Evolutionary conservation across 30 jellyfish, hydroid and myxozoan genomes (phyloP).

Genomic region (Pelagia noctiluca): DNA sequence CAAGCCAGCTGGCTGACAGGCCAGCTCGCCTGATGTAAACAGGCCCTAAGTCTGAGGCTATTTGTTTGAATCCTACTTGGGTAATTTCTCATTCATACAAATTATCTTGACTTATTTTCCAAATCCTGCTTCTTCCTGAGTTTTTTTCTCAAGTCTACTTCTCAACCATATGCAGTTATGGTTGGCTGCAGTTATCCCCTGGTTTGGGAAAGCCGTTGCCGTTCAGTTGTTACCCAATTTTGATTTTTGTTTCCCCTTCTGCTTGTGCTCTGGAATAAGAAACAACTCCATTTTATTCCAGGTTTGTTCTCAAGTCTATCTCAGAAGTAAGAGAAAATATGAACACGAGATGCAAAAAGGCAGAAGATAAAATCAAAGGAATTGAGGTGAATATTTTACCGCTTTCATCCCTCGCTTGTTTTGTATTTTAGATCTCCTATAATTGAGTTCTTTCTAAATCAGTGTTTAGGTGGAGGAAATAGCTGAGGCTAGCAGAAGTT

Average conservation of each 20-base stretch:
- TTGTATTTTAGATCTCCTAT: too few relatives aligned
- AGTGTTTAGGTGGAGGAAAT: background rate
- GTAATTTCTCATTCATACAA: too few relatives aligned
- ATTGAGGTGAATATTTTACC: conserved; percentile 57
- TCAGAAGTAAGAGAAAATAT: conserved; percentile 60
- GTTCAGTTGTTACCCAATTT: too few relatives aligned
- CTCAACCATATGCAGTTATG: background rate
- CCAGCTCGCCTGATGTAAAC: too few relatives aligned
- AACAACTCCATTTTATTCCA: conserved; percentile 3
- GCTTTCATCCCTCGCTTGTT: background rate
- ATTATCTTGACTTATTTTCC: too few relatives aligned
- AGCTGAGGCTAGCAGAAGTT: too few relatives aligned
- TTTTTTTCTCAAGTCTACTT: too few relatives aligned
- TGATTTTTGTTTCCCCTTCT: background rate
- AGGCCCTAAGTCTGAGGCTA: too few relatives aligned
- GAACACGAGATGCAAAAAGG: conserved; percentile 62
- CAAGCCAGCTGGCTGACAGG: too few relatives aligned
- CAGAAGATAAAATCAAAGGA: conserved; percentile 90
- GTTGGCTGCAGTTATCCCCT: background rate
- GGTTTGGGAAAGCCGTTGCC: background rate
- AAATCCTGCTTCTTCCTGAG: background rate
- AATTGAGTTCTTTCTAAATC: background rate
- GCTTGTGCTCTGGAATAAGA: too few relatives aligned
- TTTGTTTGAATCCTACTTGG: too few relatives aligned
- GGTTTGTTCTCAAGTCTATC: conserved; percentile 88